Conservation (phyloP, 2,113 vertebrate species). For the Uria lomvia region DNA sequence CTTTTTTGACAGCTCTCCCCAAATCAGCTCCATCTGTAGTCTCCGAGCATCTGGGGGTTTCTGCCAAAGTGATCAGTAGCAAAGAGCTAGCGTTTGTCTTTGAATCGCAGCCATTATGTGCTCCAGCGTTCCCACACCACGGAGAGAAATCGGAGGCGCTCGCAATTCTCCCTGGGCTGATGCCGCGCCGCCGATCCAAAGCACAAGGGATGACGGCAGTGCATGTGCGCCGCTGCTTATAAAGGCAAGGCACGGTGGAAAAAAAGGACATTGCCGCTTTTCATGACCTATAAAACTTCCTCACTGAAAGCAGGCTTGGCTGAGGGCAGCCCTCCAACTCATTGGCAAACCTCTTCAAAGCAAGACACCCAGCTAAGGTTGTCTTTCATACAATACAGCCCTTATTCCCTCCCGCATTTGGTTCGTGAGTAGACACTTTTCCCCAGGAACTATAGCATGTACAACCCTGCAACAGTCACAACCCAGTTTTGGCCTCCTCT, state of each 20-base stretch:
- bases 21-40: slow-evolving; percentile 33
- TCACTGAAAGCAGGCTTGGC: neutral
- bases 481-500: neutral
- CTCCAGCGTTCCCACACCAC: slow-evolving; percentile 15
- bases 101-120: neutral
- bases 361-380: neutral
- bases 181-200: neutral
- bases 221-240: neutral
- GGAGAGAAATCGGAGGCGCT: neutral
- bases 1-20: neutral
- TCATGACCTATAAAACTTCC: slow-evolving; percentile 28
- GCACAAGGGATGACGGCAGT: neutral
- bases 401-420: neutral
- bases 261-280: neutral
- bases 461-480: neutral
- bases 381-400: neutral
- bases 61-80: slow-evolving; percentile 42
- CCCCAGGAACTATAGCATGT: accelerated
- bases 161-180: neutral
- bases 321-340: slow-evolving; percentile 19
- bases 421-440: neutral
- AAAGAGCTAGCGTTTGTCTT: slow-evolving; percentile 37
- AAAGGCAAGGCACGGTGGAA: neutral
- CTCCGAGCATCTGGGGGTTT: slow-evolving; percentile 11
- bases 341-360: slow-evolving; percentile 38